Evolutionary conservation across 2,797 vertebrate species (phyloP), one percentile per base, ranked within the genome.

Genomic region (Megaceryle alcyon): DNA sequence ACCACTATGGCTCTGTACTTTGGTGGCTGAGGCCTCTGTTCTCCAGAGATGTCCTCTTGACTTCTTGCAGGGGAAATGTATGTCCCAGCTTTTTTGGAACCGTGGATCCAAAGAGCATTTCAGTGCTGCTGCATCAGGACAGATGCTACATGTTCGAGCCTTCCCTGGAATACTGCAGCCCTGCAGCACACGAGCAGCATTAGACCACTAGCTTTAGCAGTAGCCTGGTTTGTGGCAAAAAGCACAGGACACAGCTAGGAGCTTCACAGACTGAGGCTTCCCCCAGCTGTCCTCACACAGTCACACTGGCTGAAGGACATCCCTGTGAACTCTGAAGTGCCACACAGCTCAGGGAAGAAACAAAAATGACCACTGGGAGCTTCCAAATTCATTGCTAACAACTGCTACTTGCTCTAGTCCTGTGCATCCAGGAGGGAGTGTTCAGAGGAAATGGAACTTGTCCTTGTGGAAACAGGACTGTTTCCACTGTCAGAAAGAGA

Each of bases 1-100:
- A 91, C 25, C 8, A 2, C 57, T 3, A 26, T 10, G 41, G 54
- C 65, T 46, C 54, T 1, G 0, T 5, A 15, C 57, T 49, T 46
- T 5, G 43, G 48, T 60, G 51, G 39, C 51, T 25, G 43, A 76
- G 53, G 48, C 25, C 64, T 61, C 46, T 57, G 19, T 43, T 83
- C 79, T 76, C 54, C 53, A 86, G 26, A 41, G 56, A 22, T 4
- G 2, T 60, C 63, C 57, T 78, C 65, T 17, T 54, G 56, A 39
- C 44, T 68, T 73, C 46, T 8, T 56, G 43, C 46, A 63, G 37
- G 21, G 8, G 49, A 69, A 48, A 53, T 3, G 7, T 16, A 31
- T 10, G 33, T 10, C 60, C 31, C 29, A 73, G 41, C 26, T 57
- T 53, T 8, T 64, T 33, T 57, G 57, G 33, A 89, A 65, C 33